Conservation (phyloP, 92 coral and sea anemone species). For the Bergia puertoricense region DNA sequence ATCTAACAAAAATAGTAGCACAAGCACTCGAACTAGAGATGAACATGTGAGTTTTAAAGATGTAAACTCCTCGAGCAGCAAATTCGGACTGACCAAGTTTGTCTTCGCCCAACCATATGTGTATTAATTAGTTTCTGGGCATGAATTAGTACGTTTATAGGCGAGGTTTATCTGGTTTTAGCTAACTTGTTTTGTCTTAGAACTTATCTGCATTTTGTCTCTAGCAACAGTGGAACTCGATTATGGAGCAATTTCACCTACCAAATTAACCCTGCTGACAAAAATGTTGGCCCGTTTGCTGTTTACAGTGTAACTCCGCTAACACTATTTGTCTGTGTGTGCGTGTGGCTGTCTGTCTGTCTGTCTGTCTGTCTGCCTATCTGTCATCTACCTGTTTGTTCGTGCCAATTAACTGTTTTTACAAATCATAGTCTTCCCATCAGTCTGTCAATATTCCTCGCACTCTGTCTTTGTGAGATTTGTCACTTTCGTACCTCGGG, state of each 20-base stretch:
- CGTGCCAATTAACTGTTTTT: neutral
- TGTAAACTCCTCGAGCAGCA: too few species aligned
- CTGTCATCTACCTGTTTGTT: neutral
- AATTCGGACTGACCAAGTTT: too few species aligned
- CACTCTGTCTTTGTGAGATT: neutral
- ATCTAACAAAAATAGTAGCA: too few species aligned
- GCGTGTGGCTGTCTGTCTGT: neutral
- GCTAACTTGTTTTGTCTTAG: neutral
- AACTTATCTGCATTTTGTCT: neutral
- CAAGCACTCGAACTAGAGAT: too few species aligned
- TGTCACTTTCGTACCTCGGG: too few species aligned
- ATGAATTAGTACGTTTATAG: neutral
- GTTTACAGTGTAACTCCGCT: neutral
- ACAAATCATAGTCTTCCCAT: neutral
- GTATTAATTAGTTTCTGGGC: neutral
- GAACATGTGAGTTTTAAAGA: neutral
- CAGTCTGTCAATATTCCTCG: neutral
- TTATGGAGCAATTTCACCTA: neutral
- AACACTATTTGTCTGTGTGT: neutral
- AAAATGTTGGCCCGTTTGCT: neutral
- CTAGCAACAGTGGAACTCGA: neutral
- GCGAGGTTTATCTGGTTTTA: neutral
- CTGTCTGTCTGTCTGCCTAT: neutral
- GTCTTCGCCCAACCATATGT: too few species aligned
- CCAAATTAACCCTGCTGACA: neutral